Conservation (phyloP, 2,113 vertebrate genomes). For the Plestiodon gilberti region DNA sequence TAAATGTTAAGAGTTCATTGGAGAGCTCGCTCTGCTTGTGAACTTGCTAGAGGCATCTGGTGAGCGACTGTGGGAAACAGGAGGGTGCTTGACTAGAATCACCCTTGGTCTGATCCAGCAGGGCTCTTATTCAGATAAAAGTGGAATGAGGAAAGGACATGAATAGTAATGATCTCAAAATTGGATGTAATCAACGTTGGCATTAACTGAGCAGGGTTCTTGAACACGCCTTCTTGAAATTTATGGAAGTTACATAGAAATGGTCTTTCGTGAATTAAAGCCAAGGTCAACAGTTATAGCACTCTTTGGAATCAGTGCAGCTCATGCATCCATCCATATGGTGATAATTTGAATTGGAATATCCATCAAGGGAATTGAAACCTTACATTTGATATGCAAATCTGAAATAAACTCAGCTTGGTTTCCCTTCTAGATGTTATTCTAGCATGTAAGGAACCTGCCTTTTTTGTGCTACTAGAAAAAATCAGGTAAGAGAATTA, state of each 20-base stretch:
- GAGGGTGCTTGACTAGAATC: background rate
- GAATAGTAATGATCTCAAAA: background rate
- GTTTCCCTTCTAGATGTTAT: background rate
- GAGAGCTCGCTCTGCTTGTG: no score
- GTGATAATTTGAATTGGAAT: background rate
- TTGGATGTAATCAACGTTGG: background rate
- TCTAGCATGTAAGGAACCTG: rapidly evolving
- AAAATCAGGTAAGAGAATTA: no score
- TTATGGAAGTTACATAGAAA: background rate
- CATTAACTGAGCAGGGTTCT: background rate
- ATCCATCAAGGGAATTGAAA: background rate
- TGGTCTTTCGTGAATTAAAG: background rate
- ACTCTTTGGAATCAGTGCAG: background rate
- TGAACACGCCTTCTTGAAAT: background rate
- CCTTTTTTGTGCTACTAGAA: no score
- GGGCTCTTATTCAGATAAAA: background rate
- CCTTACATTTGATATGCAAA: background rate
- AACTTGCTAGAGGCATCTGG: background rate
- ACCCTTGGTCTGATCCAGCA: background rate
- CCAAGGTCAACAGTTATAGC: background rate
- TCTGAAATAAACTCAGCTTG: no score
- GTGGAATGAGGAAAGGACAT: background rate
- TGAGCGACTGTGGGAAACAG: background rate
- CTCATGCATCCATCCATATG: background rate
- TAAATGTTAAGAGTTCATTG: no score